Evolutionary conservation across 2,888 invertebrate genomes (phyloP).

Genomic region (Dolichopus griseipennis): DNA sequence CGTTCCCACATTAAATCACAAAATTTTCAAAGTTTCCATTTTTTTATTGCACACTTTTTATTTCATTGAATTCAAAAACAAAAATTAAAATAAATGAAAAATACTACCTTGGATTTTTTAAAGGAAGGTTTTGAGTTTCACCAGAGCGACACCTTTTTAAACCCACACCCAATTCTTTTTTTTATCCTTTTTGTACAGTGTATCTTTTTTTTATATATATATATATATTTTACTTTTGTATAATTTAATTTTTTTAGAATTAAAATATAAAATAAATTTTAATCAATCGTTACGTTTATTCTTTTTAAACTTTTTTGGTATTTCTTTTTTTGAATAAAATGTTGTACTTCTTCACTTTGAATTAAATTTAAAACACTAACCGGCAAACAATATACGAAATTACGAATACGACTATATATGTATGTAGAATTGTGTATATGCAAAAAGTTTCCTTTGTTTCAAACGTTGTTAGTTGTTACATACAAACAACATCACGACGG

Average conservation of each 20-base stretch:
- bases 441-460: slow-evolving; percentile 4
- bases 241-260: too few species aligned
- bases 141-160: neutral
- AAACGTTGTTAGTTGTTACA: neutral
- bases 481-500: neutral
- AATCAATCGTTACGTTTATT: too few species aligned
- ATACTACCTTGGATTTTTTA: neutral
- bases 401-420: too few species aligned
- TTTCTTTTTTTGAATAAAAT: neutral
- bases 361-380: slow-evolving; percentile 1
- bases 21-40: neutral
- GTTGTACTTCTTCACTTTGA: neutral
- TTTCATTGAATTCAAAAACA: neutral
- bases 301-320: too few species aligned
- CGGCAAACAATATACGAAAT: neutral
- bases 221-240: too few species aligned
- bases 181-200: neutral
- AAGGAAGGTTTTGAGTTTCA: neutral
- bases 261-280: too few species aligned
- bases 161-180: neutral
- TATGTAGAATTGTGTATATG: too few species aligned
- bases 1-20: neutral
- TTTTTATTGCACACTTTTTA: too few species aligned
- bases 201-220: neutral
- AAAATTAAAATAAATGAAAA: neutral